Base-by-base conservation (phyloP, 2,797 vertebrate genomes). In the Myotis pilosus region DNA sequence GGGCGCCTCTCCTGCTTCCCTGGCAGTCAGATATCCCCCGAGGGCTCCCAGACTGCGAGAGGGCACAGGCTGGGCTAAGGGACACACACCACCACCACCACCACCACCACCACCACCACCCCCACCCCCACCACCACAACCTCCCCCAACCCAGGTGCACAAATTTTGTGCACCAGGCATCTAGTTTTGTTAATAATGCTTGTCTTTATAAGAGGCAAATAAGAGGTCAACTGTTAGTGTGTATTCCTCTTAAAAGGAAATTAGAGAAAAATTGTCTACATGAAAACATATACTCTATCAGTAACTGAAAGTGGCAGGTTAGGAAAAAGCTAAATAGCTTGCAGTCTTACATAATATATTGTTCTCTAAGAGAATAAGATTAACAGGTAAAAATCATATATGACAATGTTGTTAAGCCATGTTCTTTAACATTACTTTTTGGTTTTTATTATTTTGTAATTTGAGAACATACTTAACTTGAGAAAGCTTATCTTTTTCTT, bases 361-460 rank as follows among this genome's bases (percentile, higher is more conserved):
- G 57, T 78, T 92, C 41, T 64, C 44, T 64, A 57, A 57, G 51
- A 75, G 51, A 75, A 76, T 75, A 76, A 84, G 53, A 91, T 71
- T 57, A 78, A 72, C 13, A 82, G 36, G 71, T 83, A 83, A 87
- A 87, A 78, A 60, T 55, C 13, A 36, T 36, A 23, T 25, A 36
- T 62, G 44, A 87, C 51, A 87, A 36, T 87, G 16, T 64, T 75
- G 11, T 38, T 93, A 88, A 47, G 12, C 17, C 6, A 76, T 75
- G 9, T 74, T 10, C 10, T 57, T 79, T 83, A 57, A 66, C 38
- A 93, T 7, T n/a, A n/a, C 60, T 41, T 86, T 85, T 66, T 94
- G n/a, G 15, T 64, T 72, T 84, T 92, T 94, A 30, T n/a, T 86
- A 19, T 47, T 92, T 84, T 94, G 17, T 64, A 71, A 80, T 62